A percentile compares a stretch with the other conserved stretches of the same genome.
These are phyloP conservation scores for Syndactyla subalaris DNA, from an alignment of 2,797 vertebrate species.

Conservation along the genomic window DNA sequence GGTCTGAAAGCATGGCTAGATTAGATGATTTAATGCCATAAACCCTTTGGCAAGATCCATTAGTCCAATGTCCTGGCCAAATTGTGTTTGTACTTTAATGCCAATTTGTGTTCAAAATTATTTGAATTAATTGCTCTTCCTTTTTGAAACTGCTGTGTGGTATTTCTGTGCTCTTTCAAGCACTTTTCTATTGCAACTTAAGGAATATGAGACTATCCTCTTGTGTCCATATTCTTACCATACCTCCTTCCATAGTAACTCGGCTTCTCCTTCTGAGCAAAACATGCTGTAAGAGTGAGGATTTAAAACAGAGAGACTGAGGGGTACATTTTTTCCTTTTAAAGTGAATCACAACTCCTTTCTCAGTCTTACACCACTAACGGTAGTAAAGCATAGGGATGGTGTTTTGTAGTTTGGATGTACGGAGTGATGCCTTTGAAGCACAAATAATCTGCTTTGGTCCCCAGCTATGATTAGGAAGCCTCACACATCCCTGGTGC, in stretches of 20 bases:
- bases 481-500: slow-evolving; percentile 19
- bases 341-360: not conserved
- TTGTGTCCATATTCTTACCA: not conserved
- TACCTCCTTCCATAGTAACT: not conserved
- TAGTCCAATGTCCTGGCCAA: slow-evolving; percentile 16
- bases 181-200: not conserved
- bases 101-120: slow-evolving; percentile 33
- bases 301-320: not conserved
- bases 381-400: not conserved
- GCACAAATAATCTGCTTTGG: slow-evolving; percentile 46
- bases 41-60: slow-evolving; percentile 40
- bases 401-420: not conserved
- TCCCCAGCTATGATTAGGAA: slow-evolving; percentile 54
- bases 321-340: not conserved
- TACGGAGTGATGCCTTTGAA: not conserved
- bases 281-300: not conserved
- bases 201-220: not conserved
- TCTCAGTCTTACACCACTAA: not conserved
- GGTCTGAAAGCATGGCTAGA: slow-evolving; percentile 17
- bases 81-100: not conserved
- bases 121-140: slow-evolving; percentile 41
- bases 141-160: not conserved
- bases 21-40: slow-evolving; percentile 39
- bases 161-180: slow-evolving; percentile 4
- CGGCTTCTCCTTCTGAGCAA: not conserved